phyloP scores from a whole-genome alignment of 2,888 invertebrate genomes.

The Eilema caniola region DNA sequence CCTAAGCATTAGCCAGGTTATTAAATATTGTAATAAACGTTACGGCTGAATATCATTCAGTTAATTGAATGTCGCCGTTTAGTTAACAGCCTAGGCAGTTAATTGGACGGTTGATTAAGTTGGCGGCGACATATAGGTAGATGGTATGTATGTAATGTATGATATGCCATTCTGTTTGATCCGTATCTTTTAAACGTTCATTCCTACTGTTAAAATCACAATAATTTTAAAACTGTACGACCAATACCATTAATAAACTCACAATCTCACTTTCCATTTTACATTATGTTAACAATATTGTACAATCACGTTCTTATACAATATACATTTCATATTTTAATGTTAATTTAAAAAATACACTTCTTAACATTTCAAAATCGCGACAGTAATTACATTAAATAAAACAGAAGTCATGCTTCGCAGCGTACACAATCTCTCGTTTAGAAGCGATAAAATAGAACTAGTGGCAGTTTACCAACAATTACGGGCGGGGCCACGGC shows the following conservation, averaged over 20 bases:
- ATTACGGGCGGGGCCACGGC: slow-evolving; percentile 9
- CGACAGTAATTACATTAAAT: not conserved
- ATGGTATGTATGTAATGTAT: too few species aligned
- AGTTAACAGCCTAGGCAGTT: too few species aligned
- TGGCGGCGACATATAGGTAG: too few species aligned
- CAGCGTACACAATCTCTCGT: not conserved
- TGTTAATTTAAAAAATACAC: not conserved
- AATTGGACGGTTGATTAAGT: too few species aligned
- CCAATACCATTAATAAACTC: not conserved
- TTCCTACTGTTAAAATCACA: not conserved
- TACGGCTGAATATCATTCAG: too few species aligned
- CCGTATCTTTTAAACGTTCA: too few species aligned
- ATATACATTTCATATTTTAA: not conserved
- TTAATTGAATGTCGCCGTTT: too few species aligned
- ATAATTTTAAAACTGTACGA: not conserved
- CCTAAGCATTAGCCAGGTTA: too few species aligned
- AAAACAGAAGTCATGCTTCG: slow-evolving; percentile 4
- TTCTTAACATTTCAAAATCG: slow-evolving; percentile 1
- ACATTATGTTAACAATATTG: not conserved
- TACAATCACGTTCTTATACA: not conserved
- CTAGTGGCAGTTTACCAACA: slow-evolving; percentile 10
- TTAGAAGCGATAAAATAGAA: slow-evolving; percentile 10
- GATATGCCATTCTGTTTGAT: too few species aligned
- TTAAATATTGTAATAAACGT: too few species aligned
- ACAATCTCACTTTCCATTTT: not conserved